A percentile compares a stretch with the other conserved stretches of the same genome.
Evolutionary conservation across 2,797 vertebrate genomes (phyloP).

Genomic region (Coranthus polyacanthus): DNA sequence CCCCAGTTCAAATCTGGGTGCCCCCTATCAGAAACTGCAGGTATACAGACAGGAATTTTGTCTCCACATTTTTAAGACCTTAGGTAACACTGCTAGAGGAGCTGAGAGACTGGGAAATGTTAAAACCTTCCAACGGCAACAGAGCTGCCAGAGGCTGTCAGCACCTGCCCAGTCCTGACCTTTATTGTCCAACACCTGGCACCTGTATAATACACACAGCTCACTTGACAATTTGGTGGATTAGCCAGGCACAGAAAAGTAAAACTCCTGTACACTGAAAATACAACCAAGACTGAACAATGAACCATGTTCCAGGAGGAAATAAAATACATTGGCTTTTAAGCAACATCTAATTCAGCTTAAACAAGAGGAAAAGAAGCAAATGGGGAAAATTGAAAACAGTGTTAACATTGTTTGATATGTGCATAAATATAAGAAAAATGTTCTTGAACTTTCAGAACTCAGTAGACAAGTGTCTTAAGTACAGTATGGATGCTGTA

Average conservation of each 20-base stretch:
- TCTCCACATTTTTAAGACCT: constrained; percentile 9
- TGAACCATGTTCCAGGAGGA: constrained; percentile 4
- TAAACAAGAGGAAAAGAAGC: constrained; percentile 1
- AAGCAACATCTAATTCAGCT: constrained; percentile 1
- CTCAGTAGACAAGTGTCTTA: background rate
- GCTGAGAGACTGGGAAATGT: background rate
- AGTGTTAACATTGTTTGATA: no score
- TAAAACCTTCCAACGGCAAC: background rate
- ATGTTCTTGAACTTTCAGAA: constrained; percentile 5
- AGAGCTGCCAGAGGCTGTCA: constrained; percentile 23
- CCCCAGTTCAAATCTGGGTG: constrained; percentile 73
- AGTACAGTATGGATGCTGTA: background rate
- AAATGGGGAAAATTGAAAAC: background rate
- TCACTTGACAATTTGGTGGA: constrained; percentile 13
- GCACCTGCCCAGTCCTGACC: constrained; percentile 13
- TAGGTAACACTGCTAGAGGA: background rate
- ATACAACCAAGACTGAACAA: background rate
- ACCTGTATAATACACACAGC: constrained; percentile 14
- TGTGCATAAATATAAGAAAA: no score
- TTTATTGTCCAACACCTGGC: constrained; percentile 20
- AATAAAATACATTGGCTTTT: background rate
- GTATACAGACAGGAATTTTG: background rate
- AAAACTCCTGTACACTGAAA: background rate
- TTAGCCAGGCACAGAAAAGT: constrained; percentile 1
- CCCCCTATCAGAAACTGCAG: background rate